phyloP scores from a whole-genome alignment of 2,113 vertebrate species.

The Burhinus oedicnemus region DNA sequence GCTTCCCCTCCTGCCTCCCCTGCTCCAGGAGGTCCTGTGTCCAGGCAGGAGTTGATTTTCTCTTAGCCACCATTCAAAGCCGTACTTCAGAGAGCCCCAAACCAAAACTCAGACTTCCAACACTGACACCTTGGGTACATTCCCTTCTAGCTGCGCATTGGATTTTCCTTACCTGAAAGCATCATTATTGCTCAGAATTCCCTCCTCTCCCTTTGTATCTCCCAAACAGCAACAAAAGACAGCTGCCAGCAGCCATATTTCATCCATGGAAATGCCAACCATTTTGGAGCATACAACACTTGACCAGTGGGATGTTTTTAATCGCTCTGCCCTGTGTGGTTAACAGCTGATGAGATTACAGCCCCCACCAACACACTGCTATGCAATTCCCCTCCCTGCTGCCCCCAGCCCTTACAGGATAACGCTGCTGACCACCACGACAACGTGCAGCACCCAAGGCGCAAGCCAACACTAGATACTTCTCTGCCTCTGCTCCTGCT shows the following conservation, averaged over 20 bases:
- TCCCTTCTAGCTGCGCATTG: accelerated
- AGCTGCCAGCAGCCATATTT: not conserved
- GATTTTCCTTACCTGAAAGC: not conserved
- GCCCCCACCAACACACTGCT: not conserved
- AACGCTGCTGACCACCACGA: not conserved
- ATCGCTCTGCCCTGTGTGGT: not conserved
- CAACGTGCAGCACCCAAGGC: not conserved
- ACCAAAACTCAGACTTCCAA: no score
- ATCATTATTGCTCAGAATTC: not conserved
- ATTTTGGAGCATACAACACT: not conserved
- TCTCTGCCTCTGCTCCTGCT: not conserved
- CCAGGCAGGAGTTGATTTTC: not conserved
- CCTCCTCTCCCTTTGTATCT: not conserved
- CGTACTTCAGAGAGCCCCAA: no score
- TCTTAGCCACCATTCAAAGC: not conserved
- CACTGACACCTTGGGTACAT: not conserved
- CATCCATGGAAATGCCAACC: not conserved
- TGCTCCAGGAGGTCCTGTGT: not conserved
- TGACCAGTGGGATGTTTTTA: not conserved
- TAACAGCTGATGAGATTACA: not conserved
- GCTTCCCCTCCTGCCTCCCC: not conserved
- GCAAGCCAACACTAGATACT: not conserved
- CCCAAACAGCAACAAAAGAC: not conserved
- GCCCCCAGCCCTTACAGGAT: not conserved
- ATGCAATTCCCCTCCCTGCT: not conserved